These are phyloP conservation scores for Rhabdomys dilectus DNA, from an alignment of 2,113 vertebrate species.

Conservation along the genomic window DNA sequence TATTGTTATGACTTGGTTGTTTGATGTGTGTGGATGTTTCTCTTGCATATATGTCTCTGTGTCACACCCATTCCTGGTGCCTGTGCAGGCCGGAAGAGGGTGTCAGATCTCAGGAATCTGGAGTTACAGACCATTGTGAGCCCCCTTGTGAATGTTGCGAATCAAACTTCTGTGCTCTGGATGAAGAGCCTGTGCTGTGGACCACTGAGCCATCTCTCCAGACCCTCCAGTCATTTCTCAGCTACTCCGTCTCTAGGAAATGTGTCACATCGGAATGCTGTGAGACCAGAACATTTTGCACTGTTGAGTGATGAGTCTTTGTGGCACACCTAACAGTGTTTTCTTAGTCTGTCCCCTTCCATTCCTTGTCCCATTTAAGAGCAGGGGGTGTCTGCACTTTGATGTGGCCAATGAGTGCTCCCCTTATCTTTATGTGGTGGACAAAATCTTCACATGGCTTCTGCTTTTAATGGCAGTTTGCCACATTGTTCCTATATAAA, in stretches of 20 bases:
- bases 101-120: background rate
- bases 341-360: background rate
- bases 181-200: background rate
- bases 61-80: background rate
- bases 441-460: background rate
- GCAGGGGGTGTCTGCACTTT: background rate
- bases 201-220: background rate
- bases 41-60: too few species aligned
- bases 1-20: background rate
- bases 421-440: background rate
- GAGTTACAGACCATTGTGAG: background rate
- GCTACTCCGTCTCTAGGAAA: background rate
- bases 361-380: background rate
- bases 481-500: background rate
- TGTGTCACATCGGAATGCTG: background rate
- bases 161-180: background rate
- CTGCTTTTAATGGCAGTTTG: conserved; percentile 29
- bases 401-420: background rate
- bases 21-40: background rate
- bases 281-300: background rate
- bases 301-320: background rate
- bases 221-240: background rate
- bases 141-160: background rate
- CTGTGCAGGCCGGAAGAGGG: background rate
- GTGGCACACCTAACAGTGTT: background rate